Evolutionary conservation across 2,797 vertebrate species (phyloP), one percentile per base, ranked within the genome.

Genomic region (Protosalanx chinensis): DNA sequence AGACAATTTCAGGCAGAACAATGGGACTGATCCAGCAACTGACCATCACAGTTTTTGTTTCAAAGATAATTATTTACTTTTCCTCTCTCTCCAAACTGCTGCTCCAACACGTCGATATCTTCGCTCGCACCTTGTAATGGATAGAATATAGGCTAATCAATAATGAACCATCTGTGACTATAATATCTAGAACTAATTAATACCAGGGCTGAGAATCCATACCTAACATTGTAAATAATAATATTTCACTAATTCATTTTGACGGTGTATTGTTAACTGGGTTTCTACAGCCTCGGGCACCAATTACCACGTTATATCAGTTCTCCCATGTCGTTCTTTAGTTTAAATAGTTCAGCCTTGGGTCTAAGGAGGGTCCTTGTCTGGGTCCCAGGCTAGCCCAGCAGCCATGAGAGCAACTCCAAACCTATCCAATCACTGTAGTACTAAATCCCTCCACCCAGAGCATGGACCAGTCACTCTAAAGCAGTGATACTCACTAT

Each of bases 371-470:
- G 35, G 18, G 18, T 3, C 33, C 84, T 87, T 83, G 81, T 85
- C 79, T 85, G 81, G 3, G 10, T 29, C 13, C 15, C 27, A 16
- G 37, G 10, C 37, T 2, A 41, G 37, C 37, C 6, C 68, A 72
- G 56, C 72, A 78, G 66, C 51, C n/a, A 13, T n/a, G 29, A 57
- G 7, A 57, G n/a, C 53, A 68, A 20, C 53, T 68, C 41, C 15
- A 4, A 51, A 23, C 23, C 18, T 27, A 13, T 29, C 79, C 75
- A 85, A 77, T 71, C 76, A 68, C 66, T 73, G 51, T 68, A 76
- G 73, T 80, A 77, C 74, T 88, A 88, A 90, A 89, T 89, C 82
- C 84, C 80, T 68, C 78, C 83, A 86, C 83, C 79, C 68, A 75
- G 81, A 68, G 79, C 29, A 20, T 4, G 10, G 64, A 29, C 4